Evolutionary conservation across 2,113 vertebrate genomes (phyloP).

Genomic region (Phrynocephalus versicolor): DNA sequence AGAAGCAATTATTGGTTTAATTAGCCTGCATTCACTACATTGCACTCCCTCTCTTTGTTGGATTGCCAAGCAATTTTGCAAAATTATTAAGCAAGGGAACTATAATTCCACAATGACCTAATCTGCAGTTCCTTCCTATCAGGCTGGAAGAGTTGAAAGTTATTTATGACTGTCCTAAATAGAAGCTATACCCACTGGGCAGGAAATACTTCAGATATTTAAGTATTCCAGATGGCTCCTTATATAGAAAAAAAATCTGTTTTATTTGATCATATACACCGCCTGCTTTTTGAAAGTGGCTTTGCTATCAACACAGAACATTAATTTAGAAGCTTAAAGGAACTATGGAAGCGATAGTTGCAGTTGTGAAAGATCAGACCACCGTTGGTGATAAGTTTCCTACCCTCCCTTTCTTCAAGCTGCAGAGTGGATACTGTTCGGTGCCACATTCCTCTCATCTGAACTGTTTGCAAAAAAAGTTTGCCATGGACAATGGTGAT

Average conservation of each 20-base stretch:
- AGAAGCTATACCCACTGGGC: conserved; percentile 66
- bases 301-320: conserved; percentile 32
- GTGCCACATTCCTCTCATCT: neutral
- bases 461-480: neutral
- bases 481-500: neutral
- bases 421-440: neutral
- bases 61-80: conserved; percentile 82
- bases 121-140: conserved; percentile 75
- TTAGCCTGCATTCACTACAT: conserved; percentile 78
- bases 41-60: conserved; percentile 78
- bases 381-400: neutral
- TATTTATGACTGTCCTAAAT: conserved; percentile 81
- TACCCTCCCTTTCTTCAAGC: neutral
- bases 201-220: conserved; percentile 51
- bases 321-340: neutral
- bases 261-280: conserved; percentile 34
- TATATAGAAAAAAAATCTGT: conserved; percentile 50
- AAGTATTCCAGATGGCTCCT: conserved; percentile 57
- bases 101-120: conserved; percentile 80
- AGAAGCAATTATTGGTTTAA: conserved; percentile 85
- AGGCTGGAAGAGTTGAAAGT: conserved; percentile 78
- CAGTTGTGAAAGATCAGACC: neutral
- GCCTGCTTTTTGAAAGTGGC: conserved; percentile 27
- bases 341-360: neutral
- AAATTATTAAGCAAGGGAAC: conserved; percentile 81